A percentile compares a stretch with the other conserved stretches of the same genome.
phyloP scores from a whole-genome alignment of 2,888 invertebrate species.

The Trichopoda pennipes region DNA sequence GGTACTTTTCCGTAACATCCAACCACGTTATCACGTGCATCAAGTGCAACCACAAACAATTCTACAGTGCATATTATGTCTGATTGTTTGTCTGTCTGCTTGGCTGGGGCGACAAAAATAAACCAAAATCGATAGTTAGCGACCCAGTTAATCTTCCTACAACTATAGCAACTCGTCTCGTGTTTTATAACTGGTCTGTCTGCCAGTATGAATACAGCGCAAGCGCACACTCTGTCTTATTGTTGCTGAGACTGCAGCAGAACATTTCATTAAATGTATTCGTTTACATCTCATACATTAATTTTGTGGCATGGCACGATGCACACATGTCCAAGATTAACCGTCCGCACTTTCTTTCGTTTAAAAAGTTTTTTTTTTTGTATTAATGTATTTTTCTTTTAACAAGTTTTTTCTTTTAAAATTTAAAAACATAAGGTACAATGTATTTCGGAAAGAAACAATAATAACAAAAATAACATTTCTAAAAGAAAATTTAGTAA shows the following conservation, averaged over 20 bases:
- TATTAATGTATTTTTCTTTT: too few relatives aligned
- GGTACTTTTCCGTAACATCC: conserved; percentile 31
- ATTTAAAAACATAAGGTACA: too few relatives aligned
- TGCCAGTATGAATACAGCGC: background rate
- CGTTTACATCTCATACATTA: conserved; percentile 29
- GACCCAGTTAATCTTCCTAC: conserved; percentile 62
- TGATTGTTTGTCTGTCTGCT: background rate
- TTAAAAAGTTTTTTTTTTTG: background rate
- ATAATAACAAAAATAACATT: too few relatives aligned
- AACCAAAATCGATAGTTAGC: conserved; percentile 40
- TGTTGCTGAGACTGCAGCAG: conserved; percentile 15
- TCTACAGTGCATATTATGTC: conserved; percentile 18
- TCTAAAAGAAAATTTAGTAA: too few relatives aligned
- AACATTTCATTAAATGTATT: conserved; percentile 31
- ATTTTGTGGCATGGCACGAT: conserved; percentile 22
- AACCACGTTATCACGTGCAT: conserved; percentile 61
- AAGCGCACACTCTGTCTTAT: conserved; percentile 9
- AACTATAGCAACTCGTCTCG: conserved; percentile 12
- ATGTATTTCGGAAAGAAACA: too few relatives aligned
- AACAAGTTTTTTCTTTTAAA: too few relatives aligned
- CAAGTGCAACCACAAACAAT: conserved; percentile 55
- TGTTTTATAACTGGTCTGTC: conserved; percentile 54
- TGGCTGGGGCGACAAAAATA: conserved; percentile 42
- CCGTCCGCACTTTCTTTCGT: conserved; percentile 63
- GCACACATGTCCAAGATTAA: conserved; percentile 40